These are phyloP conservation scores for Eurytoma californica DNA, from an alignment of 2,888 invertebrate species.

Conservation along the genomic window DNA sequence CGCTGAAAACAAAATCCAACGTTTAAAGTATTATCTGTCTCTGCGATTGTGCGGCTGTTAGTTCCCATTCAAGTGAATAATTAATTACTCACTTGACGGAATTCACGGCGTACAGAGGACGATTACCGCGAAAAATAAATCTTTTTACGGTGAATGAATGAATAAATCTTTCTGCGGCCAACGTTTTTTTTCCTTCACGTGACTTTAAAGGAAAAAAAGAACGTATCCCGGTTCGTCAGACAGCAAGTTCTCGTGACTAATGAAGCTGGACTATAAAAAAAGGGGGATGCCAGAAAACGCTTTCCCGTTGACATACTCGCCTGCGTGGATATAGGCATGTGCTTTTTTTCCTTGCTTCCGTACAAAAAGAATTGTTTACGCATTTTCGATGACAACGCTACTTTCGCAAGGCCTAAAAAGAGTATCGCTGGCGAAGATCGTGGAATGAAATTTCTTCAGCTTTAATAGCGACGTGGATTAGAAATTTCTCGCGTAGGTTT, in stretches of 20 bases:
- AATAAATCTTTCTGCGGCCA: conserved; percentile 1
- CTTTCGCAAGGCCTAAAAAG: neutral
- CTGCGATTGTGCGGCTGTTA: neutral
- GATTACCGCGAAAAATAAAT: conserved; percentile 32
- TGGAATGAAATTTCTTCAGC: neutral
- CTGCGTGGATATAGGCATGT: neutral
- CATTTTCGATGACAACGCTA: conserved; percentile 7
- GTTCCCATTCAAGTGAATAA: conserved; percentile 21
- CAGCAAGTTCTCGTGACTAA: conserved; percentile 10
- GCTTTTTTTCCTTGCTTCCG: conserved; percentile 3
- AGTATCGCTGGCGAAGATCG: conserved; percentile 4
- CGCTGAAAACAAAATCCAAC: conserved; percentile 2
- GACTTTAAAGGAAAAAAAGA: neutral
- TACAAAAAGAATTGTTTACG: neutral
- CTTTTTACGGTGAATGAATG: conserved; percentile 1
- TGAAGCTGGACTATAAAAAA: conserved; percentile 21
- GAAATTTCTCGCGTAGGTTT: no score
- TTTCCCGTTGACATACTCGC: neutral
- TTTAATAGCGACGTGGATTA: no score
- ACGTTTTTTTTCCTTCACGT: neutral
- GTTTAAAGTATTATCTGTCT: neutral
- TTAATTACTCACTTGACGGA: conserved; percentile 31
- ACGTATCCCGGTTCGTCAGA: conserved; percentile 17
- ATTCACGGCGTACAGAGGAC: neutral
- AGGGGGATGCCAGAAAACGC: neutral